Evolutionary conservation across 2,888 invertebrate genomes (phyloP).

Genomic region (Cheilosia grossa): DNA sequence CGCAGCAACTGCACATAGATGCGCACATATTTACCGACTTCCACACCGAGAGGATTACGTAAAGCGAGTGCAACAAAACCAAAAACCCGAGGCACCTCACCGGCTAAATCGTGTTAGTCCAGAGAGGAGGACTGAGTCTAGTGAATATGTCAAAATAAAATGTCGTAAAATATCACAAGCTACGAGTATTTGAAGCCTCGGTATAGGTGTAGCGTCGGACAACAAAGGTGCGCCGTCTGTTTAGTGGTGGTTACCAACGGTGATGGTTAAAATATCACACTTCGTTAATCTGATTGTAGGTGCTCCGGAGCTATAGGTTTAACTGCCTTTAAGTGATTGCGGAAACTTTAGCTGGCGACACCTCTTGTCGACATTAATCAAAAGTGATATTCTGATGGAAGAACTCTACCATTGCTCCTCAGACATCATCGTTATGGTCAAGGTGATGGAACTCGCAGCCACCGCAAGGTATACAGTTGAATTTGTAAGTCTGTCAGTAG

Average conservation of each 20-base stretch:
- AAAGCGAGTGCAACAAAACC: conserved; percentile 23
- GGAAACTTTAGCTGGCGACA: conserved; percentile 57
- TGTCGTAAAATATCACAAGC: conserved; percentile 72
- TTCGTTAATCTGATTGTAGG: conserved; percentile 60
- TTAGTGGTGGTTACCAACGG: conserved; percentile 7
- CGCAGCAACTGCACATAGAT: conserved; percentile 31
- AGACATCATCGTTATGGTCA: conserved; percentile 39
- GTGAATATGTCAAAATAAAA: conserved; percentile 70
- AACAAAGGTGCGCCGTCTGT: conserved; percentile 54
- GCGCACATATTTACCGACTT: conserved; percentile 46
- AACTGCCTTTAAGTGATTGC: conserved; percentile 26
- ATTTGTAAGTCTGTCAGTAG: conserved; percentile 16
- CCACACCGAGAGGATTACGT: conserved; percentile 55
- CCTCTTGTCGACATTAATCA: conserved; percentile 62
- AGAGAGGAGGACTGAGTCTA: conserved; percentile 48
- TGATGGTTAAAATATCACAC: conserved; percentile 65
- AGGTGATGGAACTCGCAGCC: conserved; percentile 16
- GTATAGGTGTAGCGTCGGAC: conserved; percentile 1
- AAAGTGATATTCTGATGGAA: conserved; percentile 42
- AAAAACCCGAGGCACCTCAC: conserved; percentile 15
- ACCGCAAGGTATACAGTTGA: neutral
- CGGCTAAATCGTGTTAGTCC: conserved; percentile 15
- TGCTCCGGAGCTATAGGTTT: neutral
- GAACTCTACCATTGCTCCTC: conserved; percentile 17
- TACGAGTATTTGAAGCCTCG: conserved; percentile 7